phyloP scores from a whole-genome alignment of 2,888 invertebrate genomes.

The Prenolepis imparis region DNA sequence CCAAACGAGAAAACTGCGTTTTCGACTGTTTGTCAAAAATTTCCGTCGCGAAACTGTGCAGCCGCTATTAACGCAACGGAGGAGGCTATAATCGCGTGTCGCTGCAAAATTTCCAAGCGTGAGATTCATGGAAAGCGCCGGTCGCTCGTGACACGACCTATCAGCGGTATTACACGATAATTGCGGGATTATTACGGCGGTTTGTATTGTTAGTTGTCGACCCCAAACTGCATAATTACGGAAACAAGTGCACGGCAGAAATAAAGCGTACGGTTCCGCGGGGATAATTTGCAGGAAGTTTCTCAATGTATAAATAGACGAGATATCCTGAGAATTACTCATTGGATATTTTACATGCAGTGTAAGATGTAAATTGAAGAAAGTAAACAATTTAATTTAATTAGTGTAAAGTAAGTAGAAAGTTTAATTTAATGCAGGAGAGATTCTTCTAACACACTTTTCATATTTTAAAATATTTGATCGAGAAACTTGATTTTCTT shows the following conservation, averaged over 20 bases:
- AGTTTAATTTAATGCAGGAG: not conserved
- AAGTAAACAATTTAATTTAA: not conserved
- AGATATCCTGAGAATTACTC: not conserved
- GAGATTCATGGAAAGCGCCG: conserved; percentile 27
- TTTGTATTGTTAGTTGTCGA: conserved; percentile 31
- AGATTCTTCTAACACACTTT: not conserved
- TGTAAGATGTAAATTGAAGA: not conserved
- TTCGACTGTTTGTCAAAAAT: conserved; percentile 38
- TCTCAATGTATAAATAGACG: not conserved
- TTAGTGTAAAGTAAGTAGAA: not conserved
- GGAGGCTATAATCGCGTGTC: conserved; percentile 27
- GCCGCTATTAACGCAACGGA: conserved; percentile 12
- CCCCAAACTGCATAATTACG: conserved; percentile 38
- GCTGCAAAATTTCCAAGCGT: conserved; percentile 40
- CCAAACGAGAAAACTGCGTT: conserved; percentile 20
- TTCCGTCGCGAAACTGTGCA: conserved; percentile 6
- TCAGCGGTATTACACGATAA: conserved; percentile 40
- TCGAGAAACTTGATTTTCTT: not conserved
- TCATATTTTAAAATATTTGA: not conserved
- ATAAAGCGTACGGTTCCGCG: not conserved
- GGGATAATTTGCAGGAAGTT: conserved; percentile 11
- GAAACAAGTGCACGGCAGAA: conserved; percentile 31
- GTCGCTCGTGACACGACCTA: conserved; percentile 40
- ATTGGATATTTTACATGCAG: not conserved
- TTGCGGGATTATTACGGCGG: conserved; percentile 35